Percentiles rank a stretch among this genome's conserved stretches.
These are phyloP conservation scores for Centropus bengalensis DNA, from an alignment of 2,113 vertebrate species.

Conservation along the genomic window DNA sequence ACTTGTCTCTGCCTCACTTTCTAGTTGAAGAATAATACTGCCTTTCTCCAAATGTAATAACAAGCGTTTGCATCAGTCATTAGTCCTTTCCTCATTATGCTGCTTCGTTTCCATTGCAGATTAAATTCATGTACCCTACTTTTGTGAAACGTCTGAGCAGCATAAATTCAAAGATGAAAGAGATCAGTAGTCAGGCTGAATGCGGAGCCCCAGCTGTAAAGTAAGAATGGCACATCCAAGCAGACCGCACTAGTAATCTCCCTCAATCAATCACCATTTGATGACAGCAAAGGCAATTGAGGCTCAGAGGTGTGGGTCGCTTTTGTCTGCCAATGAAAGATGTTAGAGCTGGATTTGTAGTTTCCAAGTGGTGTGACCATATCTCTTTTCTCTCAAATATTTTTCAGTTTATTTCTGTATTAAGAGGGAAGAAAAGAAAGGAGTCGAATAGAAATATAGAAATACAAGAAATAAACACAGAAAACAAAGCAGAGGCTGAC, in stretches of 20 bases:
- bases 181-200: neutral
- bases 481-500: neutral
- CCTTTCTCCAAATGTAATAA: neutral
- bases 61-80: neutral
- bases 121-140: neutral
- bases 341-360: neutral
- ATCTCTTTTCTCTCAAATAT: neutral
- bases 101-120: neutral
- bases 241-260: neutral
- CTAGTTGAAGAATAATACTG: neutral
- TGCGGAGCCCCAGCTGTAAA: neutral
- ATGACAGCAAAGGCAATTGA: neutral
- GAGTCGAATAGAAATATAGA: neutral
- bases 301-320: neutral
- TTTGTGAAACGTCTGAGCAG: neutral
- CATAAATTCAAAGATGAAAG: neutral
- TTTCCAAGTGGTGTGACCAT: neutral
- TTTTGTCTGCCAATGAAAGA: neutral
- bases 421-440: conserved; percentile 78
- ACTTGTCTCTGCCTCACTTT: neutral
- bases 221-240: neutral
- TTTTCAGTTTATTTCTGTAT: conserved; percentile 84
- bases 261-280: neutral
- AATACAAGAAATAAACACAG: neutral
- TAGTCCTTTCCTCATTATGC: neutral